Percentiles rank a stretch among this genome's conserved stretches.
Evolutionary conservation across 2,113 vertebrate species (phyloP).

Genomic region (Marmota monax): DNA sequence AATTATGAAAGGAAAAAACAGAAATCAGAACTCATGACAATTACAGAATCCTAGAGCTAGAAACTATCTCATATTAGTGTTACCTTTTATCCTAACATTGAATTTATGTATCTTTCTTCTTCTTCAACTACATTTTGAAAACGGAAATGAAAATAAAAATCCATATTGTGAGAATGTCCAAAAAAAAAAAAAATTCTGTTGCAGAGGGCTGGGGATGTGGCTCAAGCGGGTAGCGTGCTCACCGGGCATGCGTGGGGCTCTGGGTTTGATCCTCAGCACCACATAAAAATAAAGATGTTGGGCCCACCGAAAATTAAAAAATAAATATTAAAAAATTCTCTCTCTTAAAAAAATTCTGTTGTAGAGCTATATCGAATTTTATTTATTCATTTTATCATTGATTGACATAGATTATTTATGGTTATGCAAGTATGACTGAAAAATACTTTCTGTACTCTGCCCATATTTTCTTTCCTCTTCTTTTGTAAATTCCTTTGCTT

Average conservation of each 20-base stretch:
- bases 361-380: neutral
- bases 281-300: too few relatives aligned
- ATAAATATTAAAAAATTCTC: too few relatives aligned
- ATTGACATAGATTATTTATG: neutral
- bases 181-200: too few relatives aligned
- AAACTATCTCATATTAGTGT: conserved; percentile 21
- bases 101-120: conserved; percentile 38
- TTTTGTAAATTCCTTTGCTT: neutral
- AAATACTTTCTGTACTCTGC: neutral
- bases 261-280: too few relatives aligned
- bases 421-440: neutral
- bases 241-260: too few relatives aligned
- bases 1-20: conserved; percentile 79
- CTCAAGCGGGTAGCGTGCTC: too few relatives aligned
- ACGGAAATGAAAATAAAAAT: conserved; percentile 30
- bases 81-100: conserved; percentile 25
- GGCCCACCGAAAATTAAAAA: too few relatives aligned
- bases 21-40: conserved; percentile 65
- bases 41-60: conserved; percentile 56
- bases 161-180: neutral
- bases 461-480: neutral
- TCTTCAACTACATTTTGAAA: conserved; percentile 55
- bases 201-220: too few relatives aligned
- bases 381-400: conserved; percentile 21
- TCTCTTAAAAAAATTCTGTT: neutral